Evolutionary conservation across 2,113 vertebrate genomes (phyloP).

Genomic region (Python bivittatus): DNA sequence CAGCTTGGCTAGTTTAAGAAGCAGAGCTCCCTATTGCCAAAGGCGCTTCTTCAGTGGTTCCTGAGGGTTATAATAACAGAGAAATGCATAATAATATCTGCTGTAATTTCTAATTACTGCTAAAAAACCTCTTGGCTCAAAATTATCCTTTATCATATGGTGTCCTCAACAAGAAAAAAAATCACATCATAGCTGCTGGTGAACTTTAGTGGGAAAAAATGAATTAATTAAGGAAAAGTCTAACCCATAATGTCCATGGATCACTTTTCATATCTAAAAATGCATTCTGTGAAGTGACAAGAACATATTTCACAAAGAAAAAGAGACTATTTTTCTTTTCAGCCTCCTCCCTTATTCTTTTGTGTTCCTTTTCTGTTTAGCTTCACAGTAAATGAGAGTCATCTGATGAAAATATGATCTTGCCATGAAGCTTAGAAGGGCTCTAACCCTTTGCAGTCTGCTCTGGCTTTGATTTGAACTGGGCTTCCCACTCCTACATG

Average conservation of each 20-base stretch:
- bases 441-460: neutral
- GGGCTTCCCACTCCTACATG: neutral
- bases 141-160: neutral
- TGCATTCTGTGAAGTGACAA: too few relatives aligned
- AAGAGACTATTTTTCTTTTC: neutral
- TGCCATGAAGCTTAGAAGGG: neutral
- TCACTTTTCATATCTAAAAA: neutral
- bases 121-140: neutral
- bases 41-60: neutral
- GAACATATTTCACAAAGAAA: neutral
- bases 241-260: neutral
- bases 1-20: neutral
- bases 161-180: neutral
- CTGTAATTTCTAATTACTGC: neutral
- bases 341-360: neutral
- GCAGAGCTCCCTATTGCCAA: neutral
- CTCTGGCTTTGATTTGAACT: neutral
- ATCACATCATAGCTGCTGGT: neutral
- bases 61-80: neutral
- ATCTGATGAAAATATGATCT: neutral
- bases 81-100: conserved; percentile 7
- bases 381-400: neutral
- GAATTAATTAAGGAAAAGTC: neutral
- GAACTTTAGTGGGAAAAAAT: neutral
- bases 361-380: neutral